A percentile compares a stretch with the other conserved stretches of the same genome.
These are phyloP conservation scores for Drosophila stalkeri DNA, from an alignment of 2,888 invertebrate genomes.

Conservation along the genomic window DNA sequence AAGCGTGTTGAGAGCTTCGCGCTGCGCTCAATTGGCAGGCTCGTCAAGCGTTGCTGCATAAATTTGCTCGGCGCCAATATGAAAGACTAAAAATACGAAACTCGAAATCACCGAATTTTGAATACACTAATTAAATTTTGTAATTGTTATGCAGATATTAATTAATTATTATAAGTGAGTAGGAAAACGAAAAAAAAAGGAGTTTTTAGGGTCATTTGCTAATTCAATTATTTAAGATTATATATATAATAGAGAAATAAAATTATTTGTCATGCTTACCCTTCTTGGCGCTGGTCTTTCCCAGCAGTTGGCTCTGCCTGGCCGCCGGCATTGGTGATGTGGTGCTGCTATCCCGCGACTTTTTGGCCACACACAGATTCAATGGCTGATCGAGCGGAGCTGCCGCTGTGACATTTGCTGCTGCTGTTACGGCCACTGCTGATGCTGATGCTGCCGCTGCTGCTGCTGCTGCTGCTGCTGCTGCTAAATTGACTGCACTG, in stretches of 20 bases:
- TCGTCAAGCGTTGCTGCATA: constrained; percentile 68
- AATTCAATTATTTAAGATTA: neutral
- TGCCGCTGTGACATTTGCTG: constrained; percentile 17
- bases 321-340: constrained; percentile 52
- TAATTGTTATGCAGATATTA: neutral
- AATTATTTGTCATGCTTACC: constrained; percentile 51
- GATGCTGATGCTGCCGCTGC: constrained; percentile 6
- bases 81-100: constrained; percentile 9
- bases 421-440: neutral
- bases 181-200: no score
- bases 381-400: constrained; percentile 86
- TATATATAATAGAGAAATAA: neutral
- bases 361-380: constrained; percentile 87
- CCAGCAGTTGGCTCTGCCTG: constrained; percentile 51
- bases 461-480: constrained; percentile 43
- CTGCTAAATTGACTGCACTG: constrained; percentile 47
- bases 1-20: constrained; percentile 76
- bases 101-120: neutral
- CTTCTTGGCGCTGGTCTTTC: constrained; percentile 73
- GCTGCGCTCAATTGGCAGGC: constrained; percentile 75
- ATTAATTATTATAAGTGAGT: neutral
- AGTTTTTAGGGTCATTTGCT: no score
- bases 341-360: constrained; percentile 70
- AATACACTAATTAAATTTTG: constrained; percentile 8
- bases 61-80: constrained; percentile 48